phyloP scores from a whole-genome alignment of 1,140 invertebrate species.

The Drosophila bocki region DNA sequence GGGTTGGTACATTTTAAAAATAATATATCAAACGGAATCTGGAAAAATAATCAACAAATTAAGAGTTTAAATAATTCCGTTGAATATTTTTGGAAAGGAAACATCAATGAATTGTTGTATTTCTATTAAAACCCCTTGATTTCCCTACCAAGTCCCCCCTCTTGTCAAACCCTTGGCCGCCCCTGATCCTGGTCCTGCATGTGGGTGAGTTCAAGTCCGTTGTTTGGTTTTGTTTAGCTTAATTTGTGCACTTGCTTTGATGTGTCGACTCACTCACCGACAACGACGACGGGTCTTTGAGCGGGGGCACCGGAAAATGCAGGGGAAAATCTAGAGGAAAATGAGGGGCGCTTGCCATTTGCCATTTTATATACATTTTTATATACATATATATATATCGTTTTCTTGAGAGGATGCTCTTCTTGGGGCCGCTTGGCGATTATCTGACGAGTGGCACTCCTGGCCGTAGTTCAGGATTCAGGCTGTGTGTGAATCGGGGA shows the following conservation, averaged over 20 bases:
- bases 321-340: neutral
- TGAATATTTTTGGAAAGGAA: neutral
- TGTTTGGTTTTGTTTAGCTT: constrained; percentile 78
- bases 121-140: neutral
- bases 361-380: constrained; percentile 39
- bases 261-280: constrained; percentile 61
- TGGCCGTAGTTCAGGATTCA: constrained; percentile 32
- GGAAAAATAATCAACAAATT: no score
- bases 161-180: neutral
- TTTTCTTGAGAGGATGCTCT: constrained; percentile 44
- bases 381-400: constrained; percentile 7
- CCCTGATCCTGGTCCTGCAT: constrained; percentile 17
- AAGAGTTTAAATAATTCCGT: no score
- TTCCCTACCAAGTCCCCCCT: neutral
- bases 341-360: constrained; percentile 11
- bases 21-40: neutral
- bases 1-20: neutral
- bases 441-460: constrained; percentile 50
- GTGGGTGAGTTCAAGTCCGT: constrained; percentile 34
- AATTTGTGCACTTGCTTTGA: constrained; percentile 80
- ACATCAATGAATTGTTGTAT: neutral
- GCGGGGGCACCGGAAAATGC: constrained; percentile 5
- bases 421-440: constrained; percentile 49
- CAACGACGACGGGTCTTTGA: neutral
- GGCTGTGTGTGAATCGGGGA: constrained; percentile 18